Evolutionary conservation across 2,888 invertebrate genomes (phyloP), one percentile per base, ranked within the genome.

Genomic region (Ecdyonurus torrentis): DNA sequence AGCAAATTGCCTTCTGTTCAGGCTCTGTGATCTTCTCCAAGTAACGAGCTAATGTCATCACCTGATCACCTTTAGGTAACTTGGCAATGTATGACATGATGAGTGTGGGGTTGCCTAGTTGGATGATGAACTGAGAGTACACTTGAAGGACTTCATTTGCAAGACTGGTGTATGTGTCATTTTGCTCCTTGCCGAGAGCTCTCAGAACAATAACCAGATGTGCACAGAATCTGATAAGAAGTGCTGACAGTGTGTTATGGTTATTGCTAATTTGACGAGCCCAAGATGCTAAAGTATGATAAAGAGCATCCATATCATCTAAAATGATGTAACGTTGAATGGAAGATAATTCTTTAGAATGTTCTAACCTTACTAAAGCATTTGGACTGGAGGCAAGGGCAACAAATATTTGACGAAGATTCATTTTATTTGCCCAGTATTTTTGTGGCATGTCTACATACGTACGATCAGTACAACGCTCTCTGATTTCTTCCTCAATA

Each of bases 251-350:
- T 55, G n/a, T 5, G 7, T n/a, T 20, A 10, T 7, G 10, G n/a
- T 10, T 5, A 55, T 55, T 20, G n/a, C 7, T 22, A 22, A 20
- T n/a, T 55, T 55, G 55, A 5, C 55, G 5, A 10, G 55, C 5
- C 55, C 55, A 55, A 18, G 55, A n/a, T n/a, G 55, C 10, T 22
- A 55, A 22, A 22, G 74, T 74, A 73, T 71, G 25, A 73, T 55
- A 55, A 20, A 55, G 55, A 22, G 55, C 5, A 22, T n/a, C 20
- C n/a, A 55, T 77, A 70, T 91, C 86, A 67, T 91, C 90, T 1
- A 94, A 76, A 73, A 96, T 93, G 23, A 96, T 75, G 71, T 85
- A 83, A 68, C 91, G 89, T 73, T 95, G 93, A 64, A 94, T 86
- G 5, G 85, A 77, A 70, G 89, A 87, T 69, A 87, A 83, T 58